Base-by-base conservation (phyloP, 2,113 vertebrate species). In the Aplodontia rufa region DNA sequence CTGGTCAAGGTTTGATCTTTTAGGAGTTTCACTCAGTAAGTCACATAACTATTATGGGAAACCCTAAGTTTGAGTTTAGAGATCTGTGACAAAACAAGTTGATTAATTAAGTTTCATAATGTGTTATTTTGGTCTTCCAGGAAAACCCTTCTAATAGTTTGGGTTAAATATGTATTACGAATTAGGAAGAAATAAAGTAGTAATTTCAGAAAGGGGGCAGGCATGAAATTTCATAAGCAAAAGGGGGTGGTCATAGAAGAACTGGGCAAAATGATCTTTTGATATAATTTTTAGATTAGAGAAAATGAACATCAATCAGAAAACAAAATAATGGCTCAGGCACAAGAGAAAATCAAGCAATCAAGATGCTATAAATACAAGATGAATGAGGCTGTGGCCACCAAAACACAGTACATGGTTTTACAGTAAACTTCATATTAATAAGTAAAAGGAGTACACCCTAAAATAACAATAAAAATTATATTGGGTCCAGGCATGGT, bases 1-100 rank as follows among this genome's bases (percentile, higher is more conserved):
- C 93, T 3, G n/a, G 83, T 55, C 94, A 92, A 98, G 92, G 37
- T 81, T 88, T 97, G 80, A 91, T 95, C 94, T 91, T 96, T 96
- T 92, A 89, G 83, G 58, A 32, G 79, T 93, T 13, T 90, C 91
- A 53, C 6, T 97, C 69, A 85, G 69, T 92, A 95, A 66, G 40
- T 75, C 96, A 96, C 69, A 92, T 96, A 89, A 62, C 94, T 26
- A 28, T 75, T 94, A 96, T 47, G 86, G 93, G 81, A 76, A 96
- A 47, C 71, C 74, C 74, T 53, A 9, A 93, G 30, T 89, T n/a
- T 68, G 62, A 94, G 92, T 98, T 83, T 40, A 79, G 49, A 93
- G 75, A 80, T 93, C 19, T 83, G 1, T n/a, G 62, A 94, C 71
- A 92, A 90, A 87, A 60, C 30, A 84, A 32, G 82, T 26, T 37